Evolutionary conservation across 37 sponge, comb jelly and placozoan species (phyloP).

Genomic region (Aphrocallistes beatrix): DNA sequence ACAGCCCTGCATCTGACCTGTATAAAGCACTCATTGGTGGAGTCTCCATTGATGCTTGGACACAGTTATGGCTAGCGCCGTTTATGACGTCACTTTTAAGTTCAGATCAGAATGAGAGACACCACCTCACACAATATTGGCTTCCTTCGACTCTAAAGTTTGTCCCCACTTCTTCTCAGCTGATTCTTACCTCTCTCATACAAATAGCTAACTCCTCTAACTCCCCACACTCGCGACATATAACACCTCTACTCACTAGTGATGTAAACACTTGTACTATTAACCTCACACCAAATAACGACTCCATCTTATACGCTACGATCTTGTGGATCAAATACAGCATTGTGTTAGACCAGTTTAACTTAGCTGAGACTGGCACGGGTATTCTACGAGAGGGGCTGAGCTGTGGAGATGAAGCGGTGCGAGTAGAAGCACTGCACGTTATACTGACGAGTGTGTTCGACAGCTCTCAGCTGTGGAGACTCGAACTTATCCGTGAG

Average conservation of each 20-base stretch:
- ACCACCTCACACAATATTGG: not conserved
- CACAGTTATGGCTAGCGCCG: not conserved
- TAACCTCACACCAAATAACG: not conserved
- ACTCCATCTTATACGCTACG: not conserved
- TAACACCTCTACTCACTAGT: too few relatives aligned
- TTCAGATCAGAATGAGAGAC: not conserved
- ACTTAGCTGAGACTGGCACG: not conserved
- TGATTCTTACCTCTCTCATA: not conserved
- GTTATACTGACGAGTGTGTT: not conserved
- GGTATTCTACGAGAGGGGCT: not conserved
- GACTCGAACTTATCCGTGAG: not conserved
- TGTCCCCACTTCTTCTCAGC: not conserved
- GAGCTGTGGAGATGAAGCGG: not conserved
- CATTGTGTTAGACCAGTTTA: not conserved
- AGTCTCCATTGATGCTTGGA: not conserved
- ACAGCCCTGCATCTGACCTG: not conserved
- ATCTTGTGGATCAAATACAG: not conserved
- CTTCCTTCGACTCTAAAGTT: not conserved
- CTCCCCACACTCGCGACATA: too few relatives aligned
- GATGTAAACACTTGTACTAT: too few relatives aligned
- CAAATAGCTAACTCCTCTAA: not conserved
- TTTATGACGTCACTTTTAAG: not conserved
- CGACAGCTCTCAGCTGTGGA: not conserved
- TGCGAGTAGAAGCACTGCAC: not conserved
- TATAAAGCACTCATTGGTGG: not conserved